Percentiles rank a stretch among this genome's conserved stretches.
These are phyloP conservation scores for Biston betularia DNA, from an alignment of 2,888 invertebrate genomes.

Conservation along the genomic window DNA sequence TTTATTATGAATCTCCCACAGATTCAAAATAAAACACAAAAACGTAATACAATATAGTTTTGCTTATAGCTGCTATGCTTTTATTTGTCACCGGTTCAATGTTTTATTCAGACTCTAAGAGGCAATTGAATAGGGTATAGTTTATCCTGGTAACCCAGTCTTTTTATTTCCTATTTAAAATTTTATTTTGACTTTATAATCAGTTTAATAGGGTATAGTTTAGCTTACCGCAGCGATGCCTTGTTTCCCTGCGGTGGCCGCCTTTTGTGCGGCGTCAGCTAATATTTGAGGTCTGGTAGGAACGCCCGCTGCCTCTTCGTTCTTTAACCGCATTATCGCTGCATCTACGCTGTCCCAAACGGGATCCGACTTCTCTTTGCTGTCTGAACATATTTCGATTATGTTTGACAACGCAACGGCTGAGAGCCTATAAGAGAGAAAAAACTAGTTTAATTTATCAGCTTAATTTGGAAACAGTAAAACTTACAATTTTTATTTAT, in stretches of 20 bases:
- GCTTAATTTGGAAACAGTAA: neutral
- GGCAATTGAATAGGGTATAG: no score
- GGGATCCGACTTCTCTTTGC: slow-evolving; percentile 55
- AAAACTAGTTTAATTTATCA: neutral
- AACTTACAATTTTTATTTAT: no score
- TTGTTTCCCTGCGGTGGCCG: slow-evolving; percentile 63
- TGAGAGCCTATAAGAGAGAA: slow-evolving; percentile 61
- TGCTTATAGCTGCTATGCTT: no score
- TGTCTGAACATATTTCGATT: slow-evolving; percentile 69
- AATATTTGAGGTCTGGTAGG: slow-evolving; percentile 60
- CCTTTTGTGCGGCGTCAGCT: slow-evolving; percentile 59
- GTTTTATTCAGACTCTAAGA: no score
- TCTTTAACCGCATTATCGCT: slow-evolving; percentile 60
- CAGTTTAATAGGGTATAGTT: neutral
- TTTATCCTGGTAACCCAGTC: neutral
- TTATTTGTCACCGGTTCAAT: no score
- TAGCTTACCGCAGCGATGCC: slow-evolving; percentile 71
- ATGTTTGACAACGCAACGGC: slow-evolving; percentile 71
- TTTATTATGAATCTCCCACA: no score
- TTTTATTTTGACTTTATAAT: neutral
- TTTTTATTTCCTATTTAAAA: neutral
- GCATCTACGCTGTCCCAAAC: slow-evolving; percentile 62
- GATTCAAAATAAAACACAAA: no score
- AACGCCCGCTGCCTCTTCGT: slow-evolving; percentile 64
- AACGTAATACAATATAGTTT: no score